Evolutionary conservation across 2,113 vertebrate genomes (phyloP).

Genomic region (Neodontobutis hainanensis): DNA sequence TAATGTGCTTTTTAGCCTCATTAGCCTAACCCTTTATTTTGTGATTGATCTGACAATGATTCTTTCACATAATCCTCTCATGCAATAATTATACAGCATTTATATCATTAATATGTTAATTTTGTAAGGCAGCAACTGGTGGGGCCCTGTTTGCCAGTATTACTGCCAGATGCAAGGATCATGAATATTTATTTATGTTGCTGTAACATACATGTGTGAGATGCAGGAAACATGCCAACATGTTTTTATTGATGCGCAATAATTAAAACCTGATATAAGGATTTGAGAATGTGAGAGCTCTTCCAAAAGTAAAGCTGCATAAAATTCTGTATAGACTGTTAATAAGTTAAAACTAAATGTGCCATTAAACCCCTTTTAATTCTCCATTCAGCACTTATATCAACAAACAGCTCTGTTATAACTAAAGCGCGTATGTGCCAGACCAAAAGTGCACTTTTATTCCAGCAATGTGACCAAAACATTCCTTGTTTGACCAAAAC

Average conservation of each 20-base stretch:
- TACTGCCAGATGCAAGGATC: conserved; percentile 62
- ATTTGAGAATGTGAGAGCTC: not conserved
- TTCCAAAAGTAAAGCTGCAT: not conserved
- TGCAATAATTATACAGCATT: conserved; percentile 75
- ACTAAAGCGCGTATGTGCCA: conserved; percentile 19
- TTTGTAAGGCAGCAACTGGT: conserved; percentile 43
- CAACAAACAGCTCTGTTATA: conserved; percentile 16
- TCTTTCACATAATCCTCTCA: conserved; percentile 63
- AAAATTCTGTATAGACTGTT: too few species aligned
- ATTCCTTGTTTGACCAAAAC: conserved; percentile 68
- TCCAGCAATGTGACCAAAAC: conserved; percentile 60
- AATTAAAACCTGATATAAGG: not conserved
- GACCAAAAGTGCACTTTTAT: conserved; percentile 48
- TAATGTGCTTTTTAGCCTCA: conserved; percentile 65
- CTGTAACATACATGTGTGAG: conserved; percentile 31
- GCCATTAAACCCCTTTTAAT: conserved; percentile 5
- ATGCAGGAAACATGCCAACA: conserved; percentile 11
- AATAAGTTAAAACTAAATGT: too few species aligned
- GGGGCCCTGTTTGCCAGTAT: conserved; percentile 34
- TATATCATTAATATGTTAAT: conserved; percentile 79
- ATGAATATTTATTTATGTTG: conserved; percentile 70
- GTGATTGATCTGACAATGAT: conserved; percentile 62
- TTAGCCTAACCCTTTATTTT: conserved; percentile 56
- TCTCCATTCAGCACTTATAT: conserved; percentile 15
- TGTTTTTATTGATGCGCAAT: conserved; percentile 8